phyloP scores from a whole-genome alignment of 2,888 invertebrate genomes.

The Ectobius pallidus region DNA sequence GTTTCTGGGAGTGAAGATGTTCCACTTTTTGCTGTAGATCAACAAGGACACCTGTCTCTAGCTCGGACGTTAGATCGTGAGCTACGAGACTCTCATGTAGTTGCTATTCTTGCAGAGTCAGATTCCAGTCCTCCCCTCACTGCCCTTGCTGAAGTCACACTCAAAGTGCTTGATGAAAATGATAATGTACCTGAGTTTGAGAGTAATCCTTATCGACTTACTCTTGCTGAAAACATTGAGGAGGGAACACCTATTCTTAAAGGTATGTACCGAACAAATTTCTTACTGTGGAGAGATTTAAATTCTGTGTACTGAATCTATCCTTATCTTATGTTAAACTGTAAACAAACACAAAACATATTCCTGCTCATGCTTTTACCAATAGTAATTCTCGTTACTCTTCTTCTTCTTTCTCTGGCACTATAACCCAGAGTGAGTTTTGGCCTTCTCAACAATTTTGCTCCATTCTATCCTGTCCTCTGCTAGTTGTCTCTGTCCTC shows the following conservation, averaged over 20 bases:
- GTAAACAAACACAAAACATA: no score
- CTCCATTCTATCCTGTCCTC: no score
- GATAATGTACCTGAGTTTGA: constrained; percentile 89
- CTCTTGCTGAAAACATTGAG: constrained; percentile 82
- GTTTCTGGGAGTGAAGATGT: constrained; percentile 64
- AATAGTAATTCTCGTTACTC: no score
- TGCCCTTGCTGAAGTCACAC: constrained; percentile 70
- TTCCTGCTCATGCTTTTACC: no score
- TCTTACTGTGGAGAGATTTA: no score
- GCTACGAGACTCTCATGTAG: constrained; percentile 66
- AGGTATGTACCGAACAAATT: constrained; percentile 59
- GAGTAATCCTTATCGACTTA: constrained; percentile 77
- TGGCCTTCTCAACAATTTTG: no score
- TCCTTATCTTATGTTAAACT: no score
- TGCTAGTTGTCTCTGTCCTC: no score
- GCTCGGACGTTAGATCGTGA: constrained; percentile 80
- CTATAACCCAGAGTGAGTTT: no score
- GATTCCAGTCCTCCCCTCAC: constrained; percentile 74
- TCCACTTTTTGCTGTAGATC: constrained; percentile 73
- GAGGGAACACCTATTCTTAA: constrained; percentile 78
- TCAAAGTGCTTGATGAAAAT: constrained; percentile 88
- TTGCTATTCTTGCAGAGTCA: constrained; percentile 75
- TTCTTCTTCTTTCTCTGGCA: no score
- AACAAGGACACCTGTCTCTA: constrained; percentile 74
- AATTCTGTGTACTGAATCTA: no score